These are phyloP conservation scores for Alethe diademata DNA, from an alignment of 2,113 vertebrate species.

Conservation along the genomic window DNA sequence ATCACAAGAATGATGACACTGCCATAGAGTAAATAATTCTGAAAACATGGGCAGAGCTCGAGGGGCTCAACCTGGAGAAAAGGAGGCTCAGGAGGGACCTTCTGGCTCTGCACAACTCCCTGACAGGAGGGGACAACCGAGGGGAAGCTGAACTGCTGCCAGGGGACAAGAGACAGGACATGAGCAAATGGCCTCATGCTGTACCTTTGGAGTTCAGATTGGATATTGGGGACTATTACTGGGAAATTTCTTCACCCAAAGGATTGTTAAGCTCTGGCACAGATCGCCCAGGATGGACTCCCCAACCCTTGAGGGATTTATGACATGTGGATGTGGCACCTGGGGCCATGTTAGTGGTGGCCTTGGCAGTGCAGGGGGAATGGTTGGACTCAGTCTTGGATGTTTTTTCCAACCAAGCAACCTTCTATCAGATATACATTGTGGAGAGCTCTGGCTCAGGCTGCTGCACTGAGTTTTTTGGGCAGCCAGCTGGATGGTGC, in stretches of 20 bases:
- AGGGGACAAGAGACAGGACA: not conserved
- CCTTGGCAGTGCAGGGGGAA: not conserved
- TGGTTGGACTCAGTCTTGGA: not conserved
- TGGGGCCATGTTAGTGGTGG: not conserved
- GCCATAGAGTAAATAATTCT: not conserved
- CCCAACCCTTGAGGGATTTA: not conserved
- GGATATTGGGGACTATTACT: too few relatives aligned
- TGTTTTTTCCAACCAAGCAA: not conserved
- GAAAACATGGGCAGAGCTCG: not conserved
- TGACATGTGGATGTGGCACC: too few relatives aligned
- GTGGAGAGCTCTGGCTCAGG: not conserved
- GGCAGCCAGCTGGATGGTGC: not conserved
- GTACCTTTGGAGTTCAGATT: fast-evolving
- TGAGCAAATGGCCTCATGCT: not conserved
- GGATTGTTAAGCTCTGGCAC: not conserved
- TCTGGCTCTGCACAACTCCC: not conserved
- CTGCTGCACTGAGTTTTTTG: not conserved
- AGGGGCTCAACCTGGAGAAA: not conserved
- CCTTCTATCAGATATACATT: not conserved
- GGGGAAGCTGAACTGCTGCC: not conserved
- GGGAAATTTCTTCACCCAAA: not conserved
- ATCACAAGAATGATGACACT: not conserved
- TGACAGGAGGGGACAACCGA: not conserved
- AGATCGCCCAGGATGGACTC: not conserved
- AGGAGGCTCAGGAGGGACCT: not conserved